phyloP scores from a whole-genome alignment of 2,113 vertebrate genomes.

The Cettia cetti region DNA sequence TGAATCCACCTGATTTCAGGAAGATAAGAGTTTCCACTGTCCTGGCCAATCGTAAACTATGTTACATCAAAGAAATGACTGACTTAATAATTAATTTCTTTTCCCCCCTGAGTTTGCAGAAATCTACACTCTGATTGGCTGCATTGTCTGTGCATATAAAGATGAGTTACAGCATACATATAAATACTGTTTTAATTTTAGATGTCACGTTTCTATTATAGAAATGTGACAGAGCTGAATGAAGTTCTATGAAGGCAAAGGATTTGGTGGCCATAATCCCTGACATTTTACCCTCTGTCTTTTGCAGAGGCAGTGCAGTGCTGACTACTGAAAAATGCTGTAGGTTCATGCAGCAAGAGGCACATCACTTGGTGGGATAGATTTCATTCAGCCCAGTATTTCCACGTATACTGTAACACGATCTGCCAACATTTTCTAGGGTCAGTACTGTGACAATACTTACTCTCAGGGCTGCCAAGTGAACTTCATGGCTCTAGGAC shows the following conservation, averaged over 20 bases:
- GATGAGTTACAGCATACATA: neutral
- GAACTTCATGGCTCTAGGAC: neutral
- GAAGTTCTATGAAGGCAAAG: neutral
- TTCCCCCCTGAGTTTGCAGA: neutral
- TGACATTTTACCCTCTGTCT: slow-evolving; percentile 41
- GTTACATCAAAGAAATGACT: neutral
- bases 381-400: slow-evolving; percentile 49
- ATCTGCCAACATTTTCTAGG: slow-evolving; percentile 4
- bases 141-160: neutral
- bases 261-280: neutral
- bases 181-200: slow-evolving; percentile 26
- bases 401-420: neutral
- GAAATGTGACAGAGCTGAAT: slow-evolving; percentile 18
- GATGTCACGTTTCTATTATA: neutral
- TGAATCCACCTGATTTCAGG: neutral
- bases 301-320: slow-evolving; percentile 4
- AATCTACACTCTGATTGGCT: neutral
- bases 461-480: neutral
- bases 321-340: slow-evolving; percentile 17
- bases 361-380: slow-evolving; percentile 14
- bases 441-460: neutral
- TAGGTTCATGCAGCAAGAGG: slow-evolving; percentile 7
- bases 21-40: neutral
- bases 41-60: neutral
- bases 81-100: slow-evolving; percentile 4